Evolutionary conservation across 1,140 invertebrate species (phyloP), one percentile per base, ranked within the genome.

Genomic region (Atta texana): DNA sequence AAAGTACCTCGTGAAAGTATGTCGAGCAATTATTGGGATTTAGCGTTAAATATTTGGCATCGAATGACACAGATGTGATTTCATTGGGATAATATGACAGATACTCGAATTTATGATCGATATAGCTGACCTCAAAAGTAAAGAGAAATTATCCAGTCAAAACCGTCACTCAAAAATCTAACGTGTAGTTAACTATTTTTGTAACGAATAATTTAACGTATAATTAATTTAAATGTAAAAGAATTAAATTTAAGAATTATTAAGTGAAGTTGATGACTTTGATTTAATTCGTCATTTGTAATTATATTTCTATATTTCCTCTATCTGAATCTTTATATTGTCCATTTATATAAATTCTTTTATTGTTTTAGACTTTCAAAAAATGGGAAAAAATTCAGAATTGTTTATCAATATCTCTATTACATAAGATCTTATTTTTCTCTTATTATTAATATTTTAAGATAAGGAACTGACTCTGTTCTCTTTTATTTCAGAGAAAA

Each of bases 1-100:
- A 85, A 85, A 82, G 28, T 51, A 66, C 75, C 16, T 59, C 39
- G 21, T n/a, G 0, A 66, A 78, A 74, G 69, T 84, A 63, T 75
- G 80, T 51, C 68, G 39, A 53, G 18, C 16, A 49, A 72, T 82
- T 61, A 82, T 63, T 39, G 80, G 2, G 12, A 34, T 74, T 61
- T 68, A 24, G 49, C 8, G 14, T 14, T 14, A n/a, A 55, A 82
- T 39, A 39, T 74, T 57, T 74, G 80, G 10, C 31, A 44, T 44
- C 24, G 68, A 39, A 2, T 16, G 0, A 51, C 51, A 21, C n/a
- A 8, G 3, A 12, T 53, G 6, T 34, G 66, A 81, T 44, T 6
- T 81, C 34, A 4, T 71, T 34, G 0, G 55, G 8, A 59, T 82
- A 72, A 34, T 34, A 63, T 61, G 8, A 10, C 8, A 31, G 34